phyloP scores from a whole-genome alignment of 2,113 vertebrate genomes.

The Paratilapia polleni region DNA sequence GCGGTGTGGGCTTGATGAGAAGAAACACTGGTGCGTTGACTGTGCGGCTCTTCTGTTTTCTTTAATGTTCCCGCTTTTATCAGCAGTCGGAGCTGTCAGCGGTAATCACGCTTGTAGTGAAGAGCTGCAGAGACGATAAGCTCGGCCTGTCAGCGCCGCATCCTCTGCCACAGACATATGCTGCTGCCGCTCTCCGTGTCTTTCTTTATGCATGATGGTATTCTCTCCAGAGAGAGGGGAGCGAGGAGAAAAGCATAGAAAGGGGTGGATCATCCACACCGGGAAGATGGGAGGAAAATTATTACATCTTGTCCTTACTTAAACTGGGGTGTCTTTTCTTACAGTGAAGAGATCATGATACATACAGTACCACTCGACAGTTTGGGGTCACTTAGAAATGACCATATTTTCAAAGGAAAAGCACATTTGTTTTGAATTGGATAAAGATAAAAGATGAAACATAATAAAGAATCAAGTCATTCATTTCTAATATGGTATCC shows the following conservation, averaged over 20 bases:
- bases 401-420: neutral
- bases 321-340: conserved; percentile 25
- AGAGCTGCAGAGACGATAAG: conserved; percentile 76
- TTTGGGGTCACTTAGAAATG: neutral
- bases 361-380: neutral
- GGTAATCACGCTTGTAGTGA: conserved; percentile 78
- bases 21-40: conserved; percentile 67
- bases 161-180: conserved; percentile 73
- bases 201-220: conserved; percentile 65
- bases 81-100: conserved; percentile 80
- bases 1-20: conserved; percentile 59
- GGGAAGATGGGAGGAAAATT: conserved; percentile 45
- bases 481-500: too few relatives aligned
- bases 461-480: neutral
- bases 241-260: conserved; percentile 17
- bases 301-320: conserved; percentile 30
- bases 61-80: conserved; percentile 83
- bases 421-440: neutral
- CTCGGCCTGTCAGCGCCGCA: conserved; percentile 75
- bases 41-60: conserved; percentile 75
- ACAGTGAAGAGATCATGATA: neutral
- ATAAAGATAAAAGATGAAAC: neutral
- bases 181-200: conserved; percentile 62
- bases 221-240: conserved; percentile 69
- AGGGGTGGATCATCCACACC: conserved; percentile 48